Conservation (phyloP, 2,888 invertebrate species). For the Platerodrilus igneus region DNA sequence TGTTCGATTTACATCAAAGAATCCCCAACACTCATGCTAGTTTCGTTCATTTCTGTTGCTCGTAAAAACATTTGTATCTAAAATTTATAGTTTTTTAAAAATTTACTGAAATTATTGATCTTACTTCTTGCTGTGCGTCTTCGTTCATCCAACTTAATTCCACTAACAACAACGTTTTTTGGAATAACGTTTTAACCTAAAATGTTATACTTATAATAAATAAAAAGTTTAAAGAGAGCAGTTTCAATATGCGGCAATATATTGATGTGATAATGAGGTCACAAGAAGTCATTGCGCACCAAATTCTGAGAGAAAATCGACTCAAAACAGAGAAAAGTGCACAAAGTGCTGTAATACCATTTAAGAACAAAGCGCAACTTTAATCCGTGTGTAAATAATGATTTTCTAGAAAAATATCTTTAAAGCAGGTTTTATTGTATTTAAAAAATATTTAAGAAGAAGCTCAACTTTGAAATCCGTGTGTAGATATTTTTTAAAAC, state of each 20-base stretch:
- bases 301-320: too few relatives aligned
- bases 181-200: constrained; percentile 67
- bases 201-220: too few relatives aligned
- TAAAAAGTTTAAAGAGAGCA: constrained; percentile 15
- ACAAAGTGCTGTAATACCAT: too few relatives aligned
- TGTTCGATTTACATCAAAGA: constrained; percentile 67
- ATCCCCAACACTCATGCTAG: constrained; percentile 70
- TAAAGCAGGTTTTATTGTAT: too few relatives aligned
- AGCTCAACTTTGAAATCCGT: too few relatives aligned
- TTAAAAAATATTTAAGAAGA: too few relatives aligned
- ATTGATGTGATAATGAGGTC: neutral
- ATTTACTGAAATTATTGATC: neutral
- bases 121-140: constrained; percentile 65
- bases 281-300: too few relatives aligned
- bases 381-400: too few relatives aligned
- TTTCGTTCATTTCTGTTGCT: constrained; percentile 73
- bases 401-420: too few relatives aligned
- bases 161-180: constrained; percentile 68
- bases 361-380: too few relatives aligned
- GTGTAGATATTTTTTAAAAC: too few relatives aligned
- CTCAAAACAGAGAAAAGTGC: neutral
- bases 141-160: constrained; percentile 73
- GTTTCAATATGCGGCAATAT: neutral
- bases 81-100: constrained; percentile 16
- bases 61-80: constrained; percentile 70